Percentiles rank a stretch among this genome's conserved stretches.
phyloP scores from a whole-genome alignment of 2,797 vertebrate genomes.

The Lindbergichthys nudifrons region DNA sequence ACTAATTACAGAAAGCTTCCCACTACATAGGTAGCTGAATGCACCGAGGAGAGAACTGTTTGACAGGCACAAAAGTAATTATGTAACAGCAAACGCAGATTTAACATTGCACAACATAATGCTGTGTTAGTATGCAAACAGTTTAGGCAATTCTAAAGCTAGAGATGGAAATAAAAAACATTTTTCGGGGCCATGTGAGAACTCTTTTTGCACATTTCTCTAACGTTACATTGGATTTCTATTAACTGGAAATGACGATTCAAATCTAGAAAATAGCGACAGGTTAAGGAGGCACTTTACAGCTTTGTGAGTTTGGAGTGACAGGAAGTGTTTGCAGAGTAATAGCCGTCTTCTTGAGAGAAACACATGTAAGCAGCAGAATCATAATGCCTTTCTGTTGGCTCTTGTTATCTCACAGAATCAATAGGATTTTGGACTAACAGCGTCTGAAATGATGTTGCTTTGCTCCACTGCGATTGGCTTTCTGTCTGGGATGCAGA shows the following conservation, averaged over 20 bases:
- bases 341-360: constrained; percentile 50
- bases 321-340: constrained; percentile 37
- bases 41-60: constrained; percentile 19
- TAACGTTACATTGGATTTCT: constrained; percentile 41
- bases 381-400: constrained; percentile 47
- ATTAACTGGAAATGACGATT: constrained; percentile 32
- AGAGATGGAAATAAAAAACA: background rate
- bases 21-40: constrained; percentile 21
- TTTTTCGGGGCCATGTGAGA: background rate
- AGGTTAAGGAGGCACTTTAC: constrained; percentile 55
- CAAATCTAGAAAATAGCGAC: constrained; percentile 44
- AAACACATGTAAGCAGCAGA: constrained; percentile 23
- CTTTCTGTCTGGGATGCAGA: constrained; percentile 56
- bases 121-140: constrained; percentile 1
- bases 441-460: constrained; percentile 46
- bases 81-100: constrained; percentile 6
- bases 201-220: constrained; percentile 1
- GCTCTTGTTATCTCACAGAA: constrained; percentile 44
- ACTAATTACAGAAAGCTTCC: constrained; percentile 46
- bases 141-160: background rate
- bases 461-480: constrained; percentile 45
- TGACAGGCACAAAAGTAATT: constrained; percentile 22
- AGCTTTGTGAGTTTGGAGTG: constrained; percentile 52
- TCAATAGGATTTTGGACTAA: constrained; percentile 59
- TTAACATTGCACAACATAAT: background rate